A percentile compares a stretch with the other conserved stretches of the same genome.
phyloP scores from a whole-genome alignment of 92 coral and sea anemone genomes.

The Desmophyllum pertusum region DNA sequence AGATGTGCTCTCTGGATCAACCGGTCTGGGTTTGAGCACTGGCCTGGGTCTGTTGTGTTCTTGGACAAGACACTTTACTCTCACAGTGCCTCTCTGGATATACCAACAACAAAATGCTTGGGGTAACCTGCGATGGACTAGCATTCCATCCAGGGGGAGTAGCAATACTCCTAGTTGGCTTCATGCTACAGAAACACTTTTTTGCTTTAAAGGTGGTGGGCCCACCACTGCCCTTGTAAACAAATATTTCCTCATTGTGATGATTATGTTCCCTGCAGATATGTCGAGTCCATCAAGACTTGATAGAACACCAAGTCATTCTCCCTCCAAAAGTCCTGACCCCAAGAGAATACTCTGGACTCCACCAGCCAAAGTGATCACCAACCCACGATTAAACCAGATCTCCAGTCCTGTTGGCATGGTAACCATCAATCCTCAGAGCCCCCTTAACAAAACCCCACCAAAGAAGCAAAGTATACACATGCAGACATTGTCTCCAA shows the following conservation, averaged over 20 bases:
- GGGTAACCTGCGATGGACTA: too few relatives aligned
- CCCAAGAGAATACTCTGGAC: slow-evolving; percentile 34
- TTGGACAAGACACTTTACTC: too few relatives aligned
- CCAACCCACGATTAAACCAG: slow-evolving; percentile 69
- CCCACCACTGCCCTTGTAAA: too few relatives aligned
- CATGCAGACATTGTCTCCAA: slow-evolving; percentile 7
- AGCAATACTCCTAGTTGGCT: too few relatives aligned
- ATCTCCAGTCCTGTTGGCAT: slow-evolving; percentile 57
- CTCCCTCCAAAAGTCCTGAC: slow-evolving; percentile 34
- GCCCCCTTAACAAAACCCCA: slow-evolving; percentile 34
- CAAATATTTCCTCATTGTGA: background rate
- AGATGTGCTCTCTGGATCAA: too few relatives aligned
- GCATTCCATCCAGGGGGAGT: too few relatives aligned
- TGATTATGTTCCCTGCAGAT: slow-evolving; percentile 5
- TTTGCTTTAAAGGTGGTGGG: too few relatives aligned
- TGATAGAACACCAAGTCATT: slow-evolving; percentile 34
- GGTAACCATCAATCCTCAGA: slow-evolving; percentile 14
- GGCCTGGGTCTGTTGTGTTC: too few relatives aligned
- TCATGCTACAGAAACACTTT: too few relatives aligned
- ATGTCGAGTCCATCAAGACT: slow-evolving; percentile 12
- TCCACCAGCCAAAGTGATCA: slow-evolving; percentile 49
- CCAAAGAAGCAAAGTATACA: slow-evolving; percentile 28
- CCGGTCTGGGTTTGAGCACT: too few relatives aligned
- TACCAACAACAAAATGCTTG: too few relatives aligned
- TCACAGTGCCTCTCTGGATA: too few relatives aligned